Conservation (phyloP, 2,797 vertebrate species). For the Lutjanus campechanus region DNA sequence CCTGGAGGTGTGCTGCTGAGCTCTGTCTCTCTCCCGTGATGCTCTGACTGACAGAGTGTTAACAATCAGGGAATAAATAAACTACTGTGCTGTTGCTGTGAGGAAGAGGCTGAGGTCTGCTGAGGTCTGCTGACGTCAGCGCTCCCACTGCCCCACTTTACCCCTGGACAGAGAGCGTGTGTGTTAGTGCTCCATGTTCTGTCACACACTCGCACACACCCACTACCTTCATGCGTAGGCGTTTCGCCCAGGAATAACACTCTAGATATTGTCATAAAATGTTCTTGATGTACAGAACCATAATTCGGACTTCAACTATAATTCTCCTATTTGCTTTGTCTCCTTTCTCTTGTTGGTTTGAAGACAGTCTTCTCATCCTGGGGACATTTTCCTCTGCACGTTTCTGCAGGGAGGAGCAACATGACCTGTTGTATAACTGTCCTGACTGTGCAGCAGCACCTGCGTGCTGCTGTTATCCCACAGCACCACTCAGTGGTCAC, state of each 20-base stretch:
- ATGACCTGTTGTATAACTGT: slow-evolving; percentile 62
- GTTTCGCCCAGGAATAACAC: neutral
- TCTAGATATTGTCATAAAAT: neutral
- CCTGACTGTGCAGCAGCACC: slow-evolving; percentile 14
- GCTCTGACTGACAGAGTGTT: slow-evolving; percentile 31
- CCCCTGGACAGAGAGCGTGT: neutral
- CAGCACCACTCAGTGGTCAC: slow-evolving; percentile 42
- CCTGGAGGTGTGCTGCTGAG: neutral
- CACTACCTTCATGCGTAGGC: neutral
- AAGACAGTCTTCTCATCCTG: neutral
- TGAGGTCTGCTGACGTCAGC: slow-evolving; percentile 30
- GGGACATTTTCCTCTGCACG: neutral
- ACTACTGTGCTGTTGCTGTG: slow-evolving; percentile 6
- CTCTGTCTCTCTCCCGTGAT: neutral
- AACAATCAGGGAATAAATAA: slow-evolving; percentile 39
- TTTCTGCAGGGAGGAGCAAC: slow-evolving; percentile 10
- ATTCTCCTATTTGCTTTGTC: neutral
- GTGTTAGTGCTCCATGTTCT: neutral
- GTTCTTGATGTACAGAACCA: no score
- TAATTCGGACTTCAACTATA: neutral
- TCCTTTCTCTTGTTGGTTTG: neutral
- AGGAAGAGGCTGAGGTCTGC: neutral
- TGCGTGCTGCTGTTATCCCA: neutral
- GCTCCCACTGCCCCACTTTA: neutral
- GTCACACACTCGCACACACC: neutral